phyloP scores from a whole-genome alignment of 2,888 invertebrate species.

The Spisula solida region DNA sequence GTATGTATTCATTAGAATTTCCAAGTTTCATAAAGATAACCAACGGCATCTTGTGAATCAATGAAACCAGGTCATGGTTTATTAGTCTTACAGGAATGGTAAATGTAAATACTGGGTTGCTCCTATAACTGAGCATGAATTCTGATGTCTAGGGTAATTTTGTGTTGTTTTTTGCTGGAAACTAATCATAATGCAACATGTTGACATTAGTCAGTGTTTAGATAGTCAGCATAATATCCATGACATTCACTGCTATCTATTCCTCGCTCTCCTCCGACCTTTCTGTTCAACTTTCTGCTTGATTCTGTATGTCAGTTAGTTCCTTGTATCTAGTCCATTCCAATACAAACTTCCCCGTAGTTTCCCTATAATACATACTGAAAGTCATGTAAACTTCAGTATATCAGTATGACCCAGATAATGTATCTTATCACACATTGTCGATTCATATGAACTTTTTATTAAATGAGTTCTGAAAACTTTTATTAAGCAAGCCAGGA shows the following conservation, averaged over 20 bases:
- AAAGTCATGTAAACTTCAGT: background rate
- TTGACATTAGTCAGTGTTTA: background rate
- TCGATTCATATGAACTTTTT: no score
- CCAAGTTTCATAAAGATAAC: no score
- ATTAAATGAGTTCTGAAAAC: no score
- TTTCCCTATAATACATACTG: background rate
- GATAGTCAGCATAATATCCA: background rate
- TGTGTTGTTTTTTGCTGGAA: background rate
- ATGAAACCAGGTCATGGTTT: background rate
- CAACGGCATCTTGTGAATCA: background rate
- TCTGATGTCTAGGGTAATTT: background rate
- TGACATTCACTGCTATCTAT: constrained; percentile 12
- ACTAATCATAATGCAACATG: background rate
- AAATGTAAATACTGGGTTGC: background rate
- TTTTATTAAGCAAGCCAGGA: no score
- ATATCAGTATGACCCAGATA: background rate
- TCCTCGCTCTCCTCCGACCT: constrained; percentile 20
- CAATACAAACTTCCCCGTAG: no score
- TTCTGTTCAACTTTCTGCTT: constrained; percentile 2
- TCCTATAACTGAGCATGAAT: background rate
- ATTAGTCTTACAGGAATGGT: no score
- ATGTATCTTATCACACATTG: no score
- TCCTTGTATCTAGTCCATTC: background rate
- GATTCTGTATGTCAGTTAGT: background rate
- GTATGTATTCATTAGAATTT: background rate